These are phyloP conservation scores for Carcharodon carcharias DNA, from an alignment of 2,797 vertebrate species.

Conservation along the genomic window DNA sequence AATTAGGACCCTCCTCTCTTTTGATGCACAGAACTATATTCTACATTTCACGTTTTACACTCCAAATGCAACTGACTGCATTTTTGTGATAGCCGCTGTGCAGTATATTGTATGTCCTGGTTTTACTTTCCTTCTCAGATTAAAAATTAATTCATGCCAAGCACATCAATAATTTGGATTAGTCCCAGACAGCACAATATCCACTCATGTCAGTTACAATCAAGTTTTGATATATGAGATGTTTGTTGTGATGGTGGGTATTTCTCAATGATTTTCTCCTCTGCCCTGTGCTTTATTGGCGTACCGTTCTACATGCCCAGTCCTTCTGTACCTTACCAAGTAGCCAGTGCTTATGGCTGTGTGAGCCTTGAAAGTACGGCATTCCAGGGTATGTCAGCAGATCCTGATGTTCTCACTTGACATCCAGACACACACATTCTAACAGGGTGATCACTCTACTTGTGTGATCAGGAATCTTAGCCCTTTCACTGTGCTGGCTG, in stretches of 20 bases:
- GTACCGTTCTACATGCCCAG: neutral
- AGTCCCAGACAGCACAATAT: neutral
- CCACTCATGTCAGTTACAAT: neutral
- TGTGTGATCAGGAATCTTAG: neutral
- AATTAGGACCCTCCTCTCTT: neutral
- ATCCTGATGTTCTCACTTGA: neutral
- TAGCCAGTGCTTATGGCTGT: neutral
- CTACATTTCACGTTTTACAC: neutral
- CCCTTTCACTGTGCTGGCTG: neutral
- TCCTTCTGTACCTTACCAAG: neutral
- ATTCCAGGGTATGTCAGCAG: neutral
- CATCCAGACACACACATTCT: neutral
- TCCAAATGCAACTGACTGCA: neutral
- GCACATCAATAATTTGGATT: neutral
- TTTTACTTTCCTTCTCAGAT: neutral
- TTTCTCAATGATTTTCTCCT: neutral
- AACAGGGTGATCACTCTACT: neutral
- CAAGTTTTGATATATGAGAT: neutral
- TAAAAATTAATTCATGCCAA: neutral
- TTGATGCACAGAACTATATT: neutral
- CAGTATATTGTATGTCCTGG: neutral
- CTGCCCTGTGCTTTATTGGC: neutral
- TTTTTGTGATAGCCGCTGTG: neutral
- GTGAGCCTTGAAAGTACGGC: neutral
- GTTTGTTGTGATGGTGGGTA: neutral